A percentile compares a stretch with the other conserved stretches of the same genome.
phyloP scores from a whole-genome alignment of 2,888 invertebrate species.

The Diloba caeruleocephala region DNA sequence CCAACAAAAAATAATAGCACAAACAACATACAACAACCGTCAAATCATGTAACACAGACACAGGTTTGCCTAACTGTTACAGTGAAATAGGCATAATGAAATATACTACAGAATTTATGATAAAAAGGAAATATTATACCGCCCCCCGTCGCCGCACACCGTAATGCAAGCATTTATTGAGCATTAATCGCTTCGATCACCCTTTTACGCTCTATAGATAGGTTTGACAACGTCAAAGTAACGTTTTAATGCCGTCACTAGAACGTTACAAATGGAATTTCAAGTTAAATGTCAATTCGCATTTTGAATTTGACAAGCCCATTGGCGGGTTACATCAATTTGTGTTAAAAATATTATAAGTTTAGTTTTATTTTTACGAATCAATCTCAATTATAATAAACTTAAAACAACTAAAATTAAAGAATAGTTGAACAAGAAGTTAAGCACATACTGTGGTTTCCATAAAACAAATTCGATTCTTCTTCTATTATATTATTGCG shows the following conservation, averaged over 20 bases:
- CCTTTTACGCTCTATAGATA: slow-evolving; percentile 24
- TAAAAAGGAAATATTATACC: slow-evolving; percentile 65
- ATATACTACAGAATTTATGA: slow-evolving; percentile 74
- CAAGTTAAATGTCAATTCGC: slow-evolving; percentile 3
- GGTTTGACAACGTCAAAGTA: slow-evolving; percentile 37
- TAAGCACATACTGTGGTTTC: slow-evolving; percentile 20
- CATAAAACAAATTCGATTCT: slow-evolving; percentile 34
- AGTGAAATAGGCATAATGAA: slow-evolving; percentile 79
- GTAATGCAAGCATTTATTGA: slow-evolving; percentile 57
- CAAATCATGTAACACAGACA: slow-evolving; percentile 59
- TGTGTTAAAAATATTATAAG: slow-evolving; percentile 9
- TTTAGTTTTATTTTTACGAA: not conserved
- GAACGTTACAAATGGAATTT: slow-evolving; percentile 38
- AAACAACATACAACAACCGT: slow-evolving; percentile 41
- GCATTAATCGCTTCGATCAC: slow-evolving; percentile 48
- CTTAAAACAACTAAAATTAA: slow-evolving; percentile 17
- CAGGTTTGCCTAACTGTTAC: slow-evolving; percentile 62
- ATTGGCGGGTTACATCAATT: not conserved
- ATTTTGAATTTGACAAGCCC: slow-evolving; percentile 14
- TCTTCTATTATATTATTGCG: slow-evolving; percentile 20
- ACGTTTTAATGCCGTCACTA: slow-evolving; percentile 38
- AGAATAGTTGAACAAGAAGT: slow-evolving; percentile 7
- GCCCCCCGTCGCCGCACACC: slow-evolving; percentile 60
- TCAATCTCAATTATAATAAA: slow-evolving; percentile 15
- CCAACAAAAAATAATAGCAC: slow-evolving; percentile 12